Base-by-base conservation (phyloP, 2,888 invertebrate species). In the Pseudanteris insignis region DNA sequence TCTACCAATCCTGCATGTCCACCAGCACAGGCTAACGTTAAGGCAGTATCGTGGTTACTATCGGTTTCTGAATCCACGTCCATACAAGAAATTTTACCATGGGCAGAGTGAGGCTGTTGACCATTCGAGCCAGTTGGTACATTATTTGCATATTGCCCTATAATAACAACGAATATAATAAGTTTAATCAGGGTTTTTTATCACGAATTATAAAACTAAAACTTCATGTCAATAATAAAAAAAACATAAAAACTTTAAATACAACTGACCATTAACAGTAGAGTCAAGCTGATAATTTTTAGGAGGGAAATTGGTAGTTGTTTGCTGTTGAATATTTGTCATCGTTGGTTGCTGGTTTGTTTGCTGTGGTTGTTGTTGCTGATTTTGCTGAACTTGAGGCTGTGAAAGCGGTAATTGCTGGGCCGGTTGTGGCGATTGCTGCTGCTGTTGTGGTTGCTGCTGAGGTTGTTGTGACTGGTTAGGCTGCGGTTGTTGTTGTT, bases 31-130 rank as follows among this genome's bases (percentile, higher is more conserved):
- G 98, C 98, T 60, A 99, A 85, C 24, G 98, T 98, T 51, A 99
- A 84, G 46, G 98, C 97, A 2, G 99, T 99, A 82, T 99, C 99
- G 82, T 96, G 96, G 84, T 98, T 98, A 72, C 94, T 94, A 81
- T 99, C 98, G 0, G 98, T 99, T 83, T 96, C 95, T 4, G 95
- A 94, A 83, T 99, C 96, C 65, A 99, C 91, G 81, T 98, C 96
- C 84, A 94, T 91, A 68, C 88, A 88, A 68, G 87, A 87, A 64
- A 75, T 79, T 67, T 77, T 46, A 10, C 13, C 38, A 37, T 46
- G 43, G 1, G 26, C 15, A 9, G 38, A 1, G 14, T 74, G 77
- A 1, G 73, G 67, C 10, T 71, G 64, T 14, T 69, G 71, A 24
- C 18, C 33, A 11, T 69, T 69, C 3, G 68, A 67, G 9, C 66